Base-by-base conservation (phyloP, 2,797 vertebrate species). In the Chelonia mydas region DNA sequence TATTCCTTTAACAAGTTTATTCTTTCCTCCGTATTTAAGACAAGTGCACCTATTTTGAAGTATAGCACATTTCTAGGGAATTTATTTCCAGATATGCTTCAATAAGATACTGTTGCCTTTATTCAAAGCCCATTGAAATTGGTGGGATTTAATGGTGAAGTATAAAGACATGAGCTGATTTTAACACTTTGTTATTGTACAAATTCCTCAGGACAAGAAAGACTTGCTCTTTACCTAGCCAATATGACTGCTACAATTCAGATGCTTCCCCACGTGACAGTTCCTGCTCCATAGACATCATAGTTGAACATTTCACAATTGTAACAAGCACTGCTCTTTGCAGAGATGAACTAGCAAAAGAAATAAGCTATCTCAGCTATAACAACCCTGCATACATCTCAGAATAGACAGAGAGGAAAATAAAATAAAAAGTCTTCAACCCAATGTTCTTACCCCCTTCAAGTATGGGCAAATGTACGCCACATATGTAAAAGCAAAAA, bases 191-290 rank as follows among this genome's bases (percentile, higher is more conserved):
- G 45, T 23, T 49, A 49, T 17, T 93, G 81, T 92, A 89, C 83
- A 93, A 96, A 95, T 93, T 92, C 81, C 87, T 82, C 77, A 91
- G 33, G 59, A 74, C 78, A 90, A 93, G 88, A 88, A 92, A 83
- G 68, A 65, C 33, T 87, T 89, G 90, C 6, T n/a, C 16, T 92
- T 93, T 90, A 95, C 72, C 91, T 79, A 94, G 80, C 15, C 91
- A 90, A 96, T 81, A 87, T 55, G 55, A 83, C 72, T 84, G 59
- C 33, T 81, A 28, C 16, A 87, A 19, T 85, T 47, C n/a, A 80
- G 33, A 49, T 86, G 61, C 23, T 76, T 93, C 83, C 7, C 78
- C 28, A 65, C 25, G 13, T 45, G 61, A 51, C 33, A 93, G 87
- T 15, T 13, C 57, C 87, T 54, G 54, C 53, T 89, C 33, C 72